Conservation (phyloP, 2,888 invertebrate genomes). For the Escarpia spicata region DNA sequence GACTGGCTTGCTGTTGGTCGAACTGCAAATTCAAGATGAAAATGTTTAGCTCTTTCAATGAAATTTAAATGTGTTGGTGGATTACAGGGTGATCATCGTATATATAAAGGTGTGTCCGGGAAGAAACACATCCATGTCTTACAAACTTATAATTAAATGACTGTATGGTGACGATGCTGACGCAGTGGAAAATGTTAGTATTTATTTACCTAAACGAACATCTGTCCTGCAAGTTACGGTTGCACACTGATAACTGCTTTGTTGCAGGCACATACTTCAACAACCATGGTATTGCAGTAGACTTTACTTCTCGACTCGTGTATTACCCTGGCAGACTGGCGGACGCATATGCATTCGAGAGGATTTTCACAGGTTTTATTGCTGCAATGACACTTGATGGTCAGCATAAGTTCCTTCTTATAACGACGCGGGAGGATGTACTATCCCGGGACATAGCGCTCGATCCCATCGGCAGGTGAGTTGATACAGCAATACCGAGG, state of each 20-base stretch:
- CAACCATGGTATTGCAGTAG: neutral
- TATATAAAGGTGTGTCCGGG: no score
- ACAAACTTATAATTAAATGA: neutral
- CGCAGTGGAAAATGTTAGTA: neutral
- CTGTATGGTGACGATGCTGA: neutral
- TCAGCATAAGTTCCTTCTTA: neutral
- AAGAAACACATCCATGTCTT: neutral
- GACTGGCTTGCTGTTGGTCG: no score
- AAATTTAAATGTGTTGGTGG: no score
- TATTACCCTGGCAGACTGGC: neutral
- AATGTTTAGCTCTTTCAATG: no score
- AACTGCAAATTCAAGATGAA: no score
- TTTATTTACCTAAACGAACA: neutral
- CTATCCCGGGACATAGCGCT: neutral
- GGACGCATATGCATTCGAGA: neutral
- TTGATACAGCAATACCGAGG: neutral
- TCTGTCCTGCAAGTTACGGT: neutral
- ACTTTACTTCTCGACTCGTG: neutral
- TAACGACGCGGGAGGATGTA: neutral
- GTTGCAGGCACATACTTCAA: neutral
- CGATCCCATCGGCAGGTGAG: neutral
- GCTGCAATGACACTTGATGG: neutral
- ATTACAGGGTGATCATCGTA: no score
- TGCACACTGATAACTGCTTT: neutral
- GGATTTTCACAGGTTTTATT: neutral